These are phyloP conservation scores for Drosophila grimshawi DNA, from an alignment of 1,140 invertebrate genomes.

Conservation along the genomic window DNA sequence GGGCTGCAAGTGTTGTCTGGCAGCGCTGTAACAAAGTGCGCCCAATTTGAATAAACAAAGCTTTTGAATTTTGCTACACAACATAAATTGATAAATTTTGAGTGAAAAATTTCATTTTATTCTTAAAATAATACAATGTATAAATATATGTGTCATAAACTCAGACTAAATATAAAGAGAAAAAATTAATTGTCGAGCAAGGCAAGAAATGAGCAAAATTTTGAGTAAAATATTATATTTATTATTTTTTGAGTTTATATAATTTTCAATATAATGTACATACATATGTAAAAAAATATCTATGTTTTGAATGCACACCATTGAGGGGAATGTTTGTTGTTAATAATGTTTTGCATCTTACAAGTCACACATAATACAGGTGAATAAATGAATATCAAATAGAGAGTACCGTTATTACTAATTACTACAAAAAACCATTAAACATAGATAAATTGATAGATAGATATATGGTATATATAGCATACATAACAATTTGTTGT, in stretches of 20 bases:
- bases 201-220: not conserved
- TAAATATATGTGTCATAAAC: not conserved
- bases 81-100: not conserved
- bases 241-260: conserved; percentile 52
- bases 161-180: not conserved
- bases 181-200: not conserved
- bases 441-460: conserved; percentile 14
- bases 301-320: conserved; percentile 57
- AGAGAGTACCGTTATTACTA: conserved; percentile 48
- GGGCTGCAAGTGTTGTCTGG: not conserved
- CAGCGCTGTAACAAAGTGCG: not conserved
- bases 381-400: conserved; percentile 58
- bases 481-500: conserved; percentile 33
- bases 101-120: conserved; percentile 10
- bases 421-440: conserved; percentile 37
- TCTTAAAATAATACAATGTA: not conserved
- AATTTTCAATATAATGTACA: conserved; percentile 51
- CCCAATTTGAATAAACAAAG: not conserved
- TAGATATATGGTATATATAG: conserved; percentile 1
- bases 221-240: not conserved
- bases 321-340: conserved; percentile 64
- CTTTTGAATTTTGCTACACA: not conserved
- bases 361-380: conserved; percentile 72
- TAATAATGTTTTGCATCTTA: conserved; percentile 57
- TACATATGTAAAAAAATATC: conserved; percentile 32